Conservation (phyloP, 2,797 vertebrate genomes). For the Philypnodon macrostomus region DNA sequence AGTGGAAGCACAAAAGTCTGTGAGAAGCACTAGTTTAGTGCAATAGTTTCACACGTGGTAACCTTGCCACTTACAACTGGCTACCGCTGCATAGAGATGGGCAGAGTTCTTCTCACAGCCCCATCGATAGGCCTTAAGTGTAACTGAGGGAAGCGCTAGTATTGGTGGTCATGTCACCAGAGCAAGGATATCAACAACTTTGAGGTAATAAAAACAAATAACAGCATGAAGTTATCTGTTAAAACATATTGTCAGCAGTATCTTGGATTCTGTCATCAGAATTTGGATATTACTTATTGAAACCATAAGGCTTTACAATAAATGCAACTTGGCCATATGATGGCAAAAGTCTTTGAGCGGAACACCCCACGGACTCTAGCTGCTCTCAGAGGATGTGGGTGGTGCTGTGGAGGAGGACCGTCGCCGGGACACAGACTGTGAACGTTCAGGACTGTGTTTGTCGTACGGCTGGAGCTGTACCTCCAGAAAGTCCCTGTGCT, state of each 20-base stretch:
- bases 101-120: slow-evolving; percentile 62
- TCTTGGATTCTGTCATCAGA: slow-evolving; percentile 96
- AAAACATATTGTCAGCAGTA: slow-evolving; percentile 76
- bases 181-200: slow-evolving; percentile 75
- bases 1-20: slow-evolving; percentile 67
- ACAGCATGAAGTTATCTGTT: slow-evolving; percentile 74
- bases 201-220: slow-evolving; percentile 81
- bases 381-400: slow-evolving; percentile 99
- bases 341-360: slow-evolving; percentile 95
- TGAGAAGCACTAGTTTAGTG: slow-evolving; percentile 82
- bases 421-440: slow-evolving; percentile 89
- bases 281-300: slow-evolving; percentile 96
- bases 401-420: slow-evolving; percentile 95
- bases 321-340: slow-evolving; percentile 99
- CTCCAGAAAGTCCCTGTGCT: slow-evolving; percentile 94
- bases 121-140: slow-evolving; percentile 60
- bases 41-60: slow-evolving; percentile 74
- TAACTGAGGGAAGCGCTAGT: slow-evolving; percentile 71
- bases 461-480: slow-evolving; percentile 92
- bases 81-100: slow-evolving; percentile 74
- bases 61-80: slow-evolving; percentile 71
- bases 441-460: slow-evolving; percentile 89
- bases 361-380: slow-evolving; percentile 90
- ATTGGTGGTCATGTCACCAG: slow-evolving; percentile 74
- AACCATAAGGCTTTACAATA: slow-evolving; percentile 99